A percentile compares a stretch with the other conserved stretches of the same genome.
Evolutionary conservation across 2,888 invertebrate species (phyloP).

Genomic region (Hyposoter didymator): DNA sequence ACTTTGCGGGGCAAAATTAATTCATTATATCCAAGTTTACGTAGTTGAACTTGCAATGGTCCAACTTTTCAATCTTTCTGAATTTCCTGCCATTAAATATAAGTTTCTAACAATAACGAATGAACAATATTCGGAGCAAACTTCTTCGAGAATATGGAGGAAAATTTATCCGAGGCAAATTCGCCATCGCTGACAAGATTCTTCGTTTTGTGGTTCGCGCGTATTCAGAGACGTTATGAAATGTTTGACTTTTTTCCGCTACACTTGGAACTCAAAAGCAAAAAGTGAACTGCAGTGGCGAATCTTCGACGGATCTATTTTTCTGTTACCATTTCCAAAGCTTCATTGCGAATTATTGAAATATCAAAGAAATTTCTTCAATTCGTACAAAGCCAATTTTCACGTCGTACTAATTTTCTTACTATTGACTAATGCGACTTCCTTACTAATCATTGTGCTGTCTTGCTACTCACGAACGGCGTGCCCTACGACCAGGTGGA

Average conservation of each 20-base stretch:
- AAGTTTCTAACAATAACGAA: not conserved
- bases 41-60: not conserved
- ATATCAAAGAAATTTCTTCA: not conserved
- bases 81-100: not conserved
- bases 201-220: no score
- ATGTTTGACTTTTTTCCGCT: no score
- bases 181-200: no score
- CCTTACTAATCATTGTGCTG: constrained; percentile 59
- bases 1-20: not conserved
- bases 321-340: not conserved
- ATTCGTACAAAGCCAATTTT: not conserved
- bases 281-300: no score
- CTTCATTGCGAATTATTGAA: not conserved
- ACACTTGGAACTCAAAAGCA: no score
- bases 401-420: not conserved
- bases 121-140: not conserved
- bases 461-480: constrained; percentile 59
- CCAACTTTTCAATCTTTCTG: not conserved
- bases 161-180: no score
- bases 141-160: no score
- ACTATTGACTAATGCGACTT: constrained; percentile 38
- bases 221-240: no score
- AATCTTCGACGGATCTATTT: no score
- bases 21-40: not conserved
- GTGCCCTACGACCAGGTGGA: constrained; percentile 78